Conservation (phyloP, 2,113 vertebrate genomes). For the Erythrocebus patas region DNA sequence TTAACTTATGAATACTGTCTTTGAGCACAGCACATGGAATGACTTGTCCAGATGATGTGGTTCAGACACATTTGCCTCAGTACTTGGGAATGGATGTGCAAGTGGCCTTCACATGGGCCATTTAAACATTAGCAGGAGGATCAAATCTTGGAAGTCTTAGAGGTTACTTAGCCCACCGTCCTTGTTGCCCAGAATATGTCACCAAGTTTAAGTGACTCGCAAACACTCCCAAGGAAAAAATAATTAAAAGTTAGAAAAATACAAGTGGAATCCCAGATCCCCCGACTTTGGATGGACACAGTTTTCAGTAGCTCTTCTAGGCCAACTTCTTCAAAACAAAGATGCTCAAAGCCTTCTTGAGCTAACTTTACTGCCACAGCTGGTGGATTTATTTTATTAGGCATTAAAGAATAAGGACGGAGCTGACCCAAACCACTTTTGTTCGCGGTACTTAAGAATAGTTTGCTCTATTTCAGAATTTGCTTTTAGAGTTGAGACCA, state of each 20-base stretch:
- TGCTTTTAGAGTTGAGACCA: not conserved
- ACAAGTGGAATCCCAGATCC: not conserved
- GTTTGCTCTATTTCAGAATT: not conserved
- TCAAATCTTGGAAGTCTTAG: not conserved
- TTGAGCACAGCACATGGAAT: not conserved
- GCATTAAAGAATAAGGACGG: not conserved
- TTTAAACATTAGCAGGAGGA: not conserved
- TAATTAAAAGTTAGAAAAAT: not conserved
- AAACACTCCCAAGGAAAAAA: not conserved
- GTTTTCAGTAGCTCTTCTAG: not conserved
- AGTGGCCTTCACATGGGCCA: not conserved
- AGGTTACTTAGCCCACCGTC: not conserved
- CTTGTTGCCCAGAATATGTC: not conserved
- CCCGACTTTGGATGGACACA: not conserved
- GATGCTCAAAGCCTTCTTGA: not conserved
- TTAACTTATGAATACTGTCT: not conserved
- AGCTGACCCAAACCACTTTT: not conserved
- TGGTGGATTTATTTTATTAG: accelerated
- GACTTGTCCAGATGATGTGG: too few relatives aligned
- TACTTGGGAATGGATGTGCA: accelerated
- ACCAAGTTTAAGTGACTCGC: not conserved
- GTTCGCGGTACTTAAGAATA: not conserved
- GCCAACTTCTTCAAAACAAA: not conserved
- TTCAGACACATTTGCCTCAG: too few relatives aligned
- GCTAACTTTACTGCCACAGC: too few relatives aligned